Evolutionary conservation across 1,140 invertebrate genomes (phyloP), one percentile per base, ranked within the genome.

Genomic region (Micrasema minimum): DNA sequence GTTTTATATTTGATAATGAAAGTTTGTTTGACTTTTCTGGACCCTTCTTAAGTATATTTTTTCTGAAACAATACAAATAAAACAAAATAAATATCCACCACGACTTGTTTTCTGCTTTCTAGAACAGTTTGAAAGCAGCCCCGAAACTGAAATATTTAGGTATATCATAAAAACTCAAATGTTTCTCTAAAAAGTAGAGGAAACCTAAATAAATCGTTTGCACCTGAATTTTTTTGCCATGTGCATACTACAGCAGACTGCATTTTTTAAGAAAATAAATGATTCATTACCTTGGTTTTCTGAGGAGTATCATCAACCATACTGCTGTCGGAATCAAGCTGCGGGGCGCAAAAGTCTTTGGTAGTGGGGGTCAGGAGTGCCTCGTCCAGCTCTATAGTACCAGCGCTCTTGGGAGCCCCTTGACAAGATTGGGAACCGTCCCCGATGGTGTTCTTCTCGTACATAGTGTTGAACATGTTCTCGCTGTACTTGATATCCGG

Each of bases 281-380:
- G n/a, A n/a, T n/a, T n/a, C n/a, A n/a, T n/a, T 77, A 84, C 82
- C 59, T 55, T 14, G 46, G 46, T n/a, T 35, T 84, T 84, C 74
- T 83, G 82, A 62, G 82, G 82, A 62, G 82, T 83, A 26, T 83
- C 81, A 71, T 83, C 81, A 35, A 82, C 79, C 46, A 84, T 73
- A 68, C 79, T 80, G 57, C 75, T 76, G 67, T 81, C 82, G 50
- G 79, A 81, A 69, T 78, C 80, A 69, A 80, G 76, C 71, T 72
- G 51, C 18, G 79, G 79, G 18, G 80, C 79, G 37, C 75, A 69
- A 6, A 75, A 68, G 3, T 65, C 51, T 20, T 78, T 69, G n/a
- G 12, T 38, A 57, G 37, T 46, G 10, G 51, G 64, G 4, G 64
- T 66, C 31, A 66, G 23, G 35, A 66, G 9, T 26, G 51, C 18